Evolutionary conservation across 2,113 vertebrate genomes (phyloP).

Genomic region (Thomomys bottae): DNA sequence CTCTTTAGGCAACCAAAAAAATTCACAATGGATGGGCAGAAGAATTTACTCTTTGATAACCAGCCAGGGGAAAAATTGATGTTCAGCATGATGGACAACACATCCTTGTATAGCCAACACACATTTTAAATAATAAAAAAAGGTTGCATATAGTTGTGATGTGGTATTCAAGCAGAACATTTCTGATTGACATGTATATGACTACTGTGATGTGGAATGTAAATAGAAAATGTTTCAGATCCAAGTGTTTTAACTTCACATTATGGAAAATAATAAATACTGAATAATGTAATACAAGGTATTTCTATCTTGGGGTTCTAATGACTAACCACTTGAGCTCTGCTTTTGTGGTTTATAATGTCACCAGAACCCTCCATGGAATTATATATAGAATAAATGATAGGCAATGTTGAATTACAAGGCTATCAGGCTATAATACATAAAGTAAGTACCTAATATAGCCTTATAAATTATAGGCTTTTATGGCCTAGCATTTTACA

Average conservation of each 20-base stretch:
- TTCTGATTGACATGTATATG: constrained; percentile 70
- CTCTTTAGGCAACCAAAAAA: constrained; percentile 69
- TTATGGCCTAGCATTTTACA: constrained; percentile 86
- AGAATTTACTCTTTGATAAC: constrained; percentile 68
- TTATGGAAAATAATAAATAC: constrained; percentile 83
- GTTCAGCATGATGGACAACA: background rate
- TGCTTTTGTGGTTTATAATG: constrained; percentile 88
- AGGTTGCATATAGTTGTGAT: constrained; percentile 52
- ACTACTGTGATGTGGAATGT: constrained; percentile 66
- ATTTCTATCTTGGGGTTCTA: constrained; percentile 84
- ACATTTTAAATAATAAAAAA: constrained; percentile 66
- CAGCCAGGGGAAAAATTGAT: constrained; percentile 62
- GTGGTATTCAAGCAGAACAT: constrained; percentile 32
- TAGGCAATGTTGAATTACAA: constrained; percentile 86
- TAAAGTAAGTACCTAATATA: constrained; percentile 87
- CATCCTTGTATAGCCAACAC: constrained; percentile 50
- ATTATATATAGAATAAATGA: constrained; percentile 88
- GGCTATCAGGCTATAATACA: constrained; percentile 87
- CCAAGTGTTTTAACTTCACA: constrained; percentile 79
- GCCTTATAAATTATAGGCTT: constrained; percentile 87
- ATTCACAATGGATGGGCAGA: constrained; percentile 53
- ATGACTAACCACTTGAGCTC: constrained; percentile 85
- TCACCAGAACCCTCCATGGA: constrained; percentile 85
- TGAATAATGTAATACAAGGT: constrained; percentile 81
- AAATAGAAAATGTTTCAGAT: constrained; percentile 77